Percentiles rank a stretch among this genome's conserved stretches.
phyloP scores from a whole-genome alignment of 2,888 invertebrate species.

The Belgica antarctica region DNA sequence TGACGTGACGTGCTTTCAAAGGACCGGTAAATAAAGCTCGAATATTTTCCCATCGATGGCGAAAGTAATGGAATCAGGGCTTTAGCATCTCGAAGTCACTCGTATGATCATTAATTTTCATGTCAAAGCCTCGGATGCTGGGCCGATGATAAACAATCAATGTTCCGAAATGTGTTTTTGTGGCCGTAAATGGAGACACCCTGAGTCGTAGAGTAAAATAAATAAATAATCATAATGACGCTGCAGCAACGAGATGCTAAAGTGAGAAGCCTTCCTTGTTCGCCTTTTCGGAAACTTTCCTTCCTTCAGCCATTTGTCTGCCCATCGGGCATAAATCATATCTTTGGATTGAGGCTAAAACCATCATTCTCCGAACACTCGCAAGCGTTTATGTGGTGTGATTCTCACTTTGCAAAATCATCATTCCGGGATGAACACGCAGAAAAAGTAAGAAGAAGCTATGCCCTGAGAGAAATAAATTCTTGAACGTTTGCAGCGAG shows the following conservation, averaged over 20 bases:
- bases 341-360: conserved; percentile 7
- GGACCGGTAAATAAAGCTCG: no score
- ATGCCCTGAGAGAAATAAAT: conserved; percentile 6
- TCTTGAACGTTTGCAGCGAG: not conserved
- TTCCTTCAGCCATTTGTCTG: conserved; percentile 36
- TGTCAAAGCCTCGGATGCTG: no score
- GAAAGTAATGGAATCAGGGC: no score
- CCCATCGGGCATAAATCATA: conserved; percentile 39
- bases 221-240: conserved; percentile 36
- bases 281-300: not conserved
- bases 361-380: conserved; percentile 1
- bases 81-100: no score
- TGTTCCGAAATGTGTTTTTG: not conserved
- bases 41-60: no score
- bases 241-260: not conserved
- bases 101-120: no score
- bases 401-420: conserved; percentile 13
- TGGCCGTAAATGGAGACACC: not conserved
- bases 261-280: not conserved
- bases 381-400: not conserved
- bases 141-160: conserved; percentile 12
- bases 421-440: not conserved
- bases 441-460: no score
- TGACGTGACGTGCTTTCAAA: no score
- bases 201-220: not conserved